phyloP scores from a whole-genome alignment of 2,113 vertebrate species.

The Chionodraco myersi region DNA sequence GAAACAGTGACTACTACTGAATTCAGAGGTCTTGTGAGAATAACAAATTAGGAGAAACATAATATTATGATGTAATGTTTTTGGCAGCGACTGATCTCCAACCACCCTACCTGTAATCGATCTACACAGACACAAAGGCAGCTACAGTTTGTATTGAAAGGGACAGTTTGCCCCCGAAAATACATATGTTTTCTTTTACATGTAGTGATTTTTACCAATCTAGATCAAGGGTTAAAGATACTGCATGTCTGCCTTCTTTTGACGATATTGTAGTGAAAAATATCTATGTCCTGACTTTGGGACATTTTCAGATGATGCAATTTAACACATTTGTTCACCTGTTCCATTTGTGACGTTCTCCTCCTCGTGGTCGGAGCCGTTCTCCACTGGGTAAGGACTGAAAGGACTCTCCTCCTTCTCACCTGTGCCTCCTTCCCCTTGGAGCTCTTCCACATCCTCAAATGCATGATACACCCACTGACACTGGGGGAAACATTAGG shows the following conservation, averaged over 20 bases:
- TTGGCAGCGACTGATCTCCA: not conserved
- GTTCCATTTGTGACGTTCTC: conserved; percentile 78
- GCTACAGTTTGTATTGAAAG: not conserved
- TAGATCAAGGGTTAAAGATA: no score
- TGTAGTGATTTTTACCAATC: no score
- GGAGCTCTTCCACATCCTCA: conserved; percentile 91
- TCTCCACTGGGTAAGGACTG: conserved; percentile 72
- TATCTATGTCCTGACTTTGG: no score
- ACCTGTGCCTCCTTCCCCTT: conserved; percentile 34
- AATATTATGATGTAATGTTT: conserved; percentile 28
- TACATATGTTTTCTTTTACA: no score
- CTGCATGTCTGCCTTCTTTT: no score
- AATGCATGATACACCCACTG: conserved; percentile 94
- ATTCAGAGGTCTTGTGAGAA: conserved; percentile 30
- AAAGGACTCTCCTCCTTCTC: conserved; percentile 68
- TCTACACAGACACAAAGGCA: not conserved
- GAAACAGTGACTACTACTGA: not conserved
- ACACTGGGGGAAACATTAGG: conserved; percentile 61
- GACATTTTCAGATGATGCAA: no score
- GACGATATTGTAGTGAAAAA: no score
- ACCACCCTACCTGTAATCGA: conserved; percentile 3
- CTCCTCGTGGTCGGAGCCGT: conserved; percentile 77
- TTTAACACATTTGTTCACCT: conserved; percentile 57
- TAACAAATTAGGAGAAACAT: conserved; percentile 4
- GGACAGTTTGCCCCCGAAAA: no score